Evolutionary conservation across 2,888 invertebrate species (phyloP), one percentile per base, ranked within the genome.

Genomic region (Ochropacha duplaris): DNA sequence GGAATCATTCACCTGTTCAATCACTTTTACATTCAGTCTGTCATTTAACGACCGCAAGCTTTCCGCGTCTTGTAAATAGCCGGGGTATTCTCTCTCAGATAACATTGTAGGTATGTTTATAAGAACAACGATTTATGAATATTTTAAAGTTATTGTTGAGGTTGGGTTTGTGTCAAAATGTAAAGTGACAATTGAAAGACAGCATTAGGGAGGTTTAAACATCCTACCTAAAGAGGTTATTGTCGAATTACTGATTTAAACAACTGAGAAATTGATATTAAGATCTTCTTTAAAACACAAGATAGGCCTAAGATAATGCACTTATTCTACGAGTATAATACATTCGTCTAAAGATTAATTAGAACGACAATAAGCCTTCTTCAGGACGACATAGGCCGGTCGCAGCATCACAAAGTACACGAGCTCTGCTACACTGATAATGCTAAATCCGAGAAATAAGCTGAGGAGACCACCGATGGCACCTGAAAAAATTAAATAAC

Each of bases 401-500:
- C 86, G 84, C 1, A 92, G 69, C 0, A 91, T 57, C 1, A 90
- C 84, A 58, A 92, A 93, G 71, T 86, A 93, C 0, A 91, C 65
- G 1, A 93, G 64, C 62, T 93, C 93, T 0, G 91, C 90, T 0
- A 92, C 84, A 57, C 92, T 92, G 68, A 93, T 92, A 66, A 92
- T 88, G 68, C 93, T 93, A 76, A 93, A 93, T 1, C 93, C 93
- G 1, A 93, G 79, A 66, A 92, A 93, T 11, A 93, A 70, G 61
- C 93, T 91, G n/a, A 93, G 81, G 0, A 93, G 81, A 36, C 93
- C 93, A 1, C 93, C 93, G 6, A 90, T 87, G 0, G 92, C 90
- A 69, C 91, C 93, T 93, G 72, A 0, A 70, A 69, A 50, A 55
- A 50, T 54, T 56, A 50, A 58, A 5, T 39, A 31, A 14, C 16